Evolutionary conservation across 2,797 vertebrate genomes (phyloP).

Genomic region (Clamator glandarius): DNA sequence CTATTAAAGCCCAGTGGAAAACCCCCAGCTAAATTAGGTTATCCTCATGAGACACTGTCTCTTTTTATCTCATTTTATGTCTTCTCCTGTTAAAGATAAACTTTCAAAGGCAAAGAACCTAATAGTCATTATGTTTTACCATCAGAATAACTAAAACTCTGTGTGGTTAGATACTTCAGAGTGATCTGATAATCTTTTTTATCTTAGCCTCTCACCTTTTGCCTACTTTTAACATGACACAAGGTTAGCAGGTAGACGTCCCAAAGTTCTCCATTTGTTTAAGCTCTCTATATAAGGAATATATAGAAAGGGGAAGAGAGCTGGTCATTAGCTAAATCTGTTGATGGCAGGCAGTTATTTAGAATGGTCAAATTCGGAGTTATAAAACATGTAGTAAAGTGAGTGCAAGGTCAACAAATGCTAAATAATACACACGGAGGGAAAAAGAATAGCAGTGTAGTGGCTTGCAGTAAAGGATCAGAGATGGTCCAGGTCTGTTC

Average conservation of each 20-base stretch:
- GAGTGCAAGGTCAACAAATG: background rate
- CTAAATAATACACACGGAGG: background rate
- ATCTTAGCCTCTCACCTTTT: background rate
- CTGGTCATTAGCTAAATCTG: background rate
- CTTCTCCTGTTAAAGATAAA: background rate
- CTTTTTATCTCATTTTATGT: background rate
- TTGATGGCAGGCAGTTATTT: background rate
- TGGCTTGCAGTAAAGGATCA: background rate
- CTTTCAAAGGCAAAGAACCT: background rate
- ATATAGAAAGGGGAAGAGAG: background rate
- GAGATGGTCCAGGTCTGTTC: background rate
- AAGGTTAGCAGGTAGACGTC: background rate
- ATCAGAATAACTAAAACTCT: background rate
- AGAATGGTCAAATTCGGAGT: background rate
- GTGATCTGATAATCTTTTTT: background rate
- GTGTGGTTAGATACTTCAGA: background rate
- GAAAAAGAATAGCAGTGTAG: fast-evolving
- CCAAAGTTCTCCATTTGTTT: background rate
- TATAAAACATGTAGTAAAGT: background rate
- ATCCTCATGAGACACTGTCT: background rate
- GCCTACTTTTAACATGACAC: background rate
- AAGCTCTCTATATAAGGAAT: background rate
- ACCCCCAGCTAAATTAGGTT: background rate
- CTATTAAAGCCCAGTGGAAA: background rate
- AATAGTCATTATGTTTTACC: background rate